Evolutionary conservation across 2,113 vertebrate species (phyloP).

Genomic region (Albula glossodonta): DNA sequence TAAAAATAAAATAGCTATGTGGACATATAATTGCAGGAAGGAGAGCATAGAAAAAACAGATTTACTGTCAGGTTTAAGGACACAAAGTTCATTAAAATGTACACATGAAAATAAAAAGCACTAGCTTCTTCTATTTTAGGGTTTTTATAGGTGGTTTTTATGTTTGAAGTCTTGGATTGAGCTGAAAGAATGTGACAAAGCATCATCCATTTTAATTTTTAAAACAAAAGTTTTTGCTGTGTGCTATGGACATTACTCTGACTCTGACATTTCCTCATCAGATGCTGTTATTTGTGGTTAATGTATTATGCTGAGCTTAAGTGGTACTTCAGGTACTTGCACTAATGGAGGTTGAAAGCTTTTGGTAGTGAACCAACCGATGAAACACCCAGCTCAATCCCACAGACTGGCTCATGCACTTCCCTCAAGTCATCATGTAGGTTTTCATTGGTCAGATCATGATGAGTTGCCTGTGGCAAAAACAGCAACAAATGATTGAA

Average conservation of each 20-base stretch:
- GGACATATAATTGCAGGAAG: too few species aligned
- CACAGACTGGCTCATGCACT: conserved; percentile 10
- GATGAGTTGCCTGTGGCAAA: conserved; percentile 16
- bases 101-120: too few species aligned
- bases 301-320: too few species aligned
- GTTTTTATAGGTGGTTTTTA: too few species aligned
- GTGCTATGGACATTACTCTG: neutral
- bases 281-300: neutral
- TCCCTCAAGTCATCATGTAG: conserved; percentile 16
- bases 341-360: neutral
- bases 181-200: too few species aligned
- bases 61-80: too few species aligned
- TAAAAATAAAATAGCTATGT: too few species aligned
- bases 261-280: neutral
- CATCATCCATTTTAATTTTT: too few species aligned
- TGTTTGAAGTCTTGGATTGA: too few species aligned
- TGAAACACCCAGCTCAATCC: neutral
- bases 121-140: too few species aligned
- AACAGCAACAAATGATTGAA: conserved; percentile 6
- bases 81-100: too few species aligned
- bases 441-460: conserved; percentile 24
- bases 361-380: conserved; percentile 28
- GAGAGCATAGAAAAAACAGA: too few species aligned
- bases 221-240: neutral
- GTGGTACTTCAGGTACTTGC: neutral